phyloP scores from a whole-genome alignment of 1,140 invertebrate genomes.

The Myzus persicae region DNA sequence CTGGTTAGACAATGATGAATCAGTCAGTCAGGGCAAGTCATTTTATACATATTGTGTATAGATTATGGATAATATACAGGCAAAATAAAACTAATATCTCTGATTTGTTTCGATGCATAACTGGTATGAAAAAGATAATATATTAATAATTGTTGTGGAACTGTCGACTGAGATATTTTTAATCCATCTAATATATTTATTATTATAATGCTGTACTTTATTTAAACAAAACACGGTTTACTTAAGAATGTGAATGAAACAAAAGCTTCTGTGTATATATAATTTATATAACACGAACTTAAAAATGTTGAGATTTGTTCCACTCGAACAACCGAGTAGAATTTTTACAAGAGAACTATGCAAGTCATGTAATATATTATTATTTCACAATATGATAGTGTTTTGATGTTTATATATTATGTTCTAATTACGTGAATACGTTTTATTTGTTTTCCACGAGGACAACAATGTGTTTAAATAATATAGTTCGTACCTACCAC shows the following conservation, averaged over 20 bases:
- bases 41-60: no score
- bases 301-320: background rate
- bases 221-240: background rate
- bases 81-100: background rate
- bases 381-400: no score
- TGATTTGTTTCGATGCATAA: background rate
- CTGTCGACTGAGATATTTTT: background rate
- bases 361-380: no score
- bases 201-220: background rate
- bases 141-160: background rate
- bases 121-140: background rate
- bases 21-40: no score
- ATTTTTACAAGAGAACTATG: background rate
- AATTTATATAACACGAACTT: background rate
- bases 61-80: no score
- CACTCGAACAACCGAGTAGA: background rate
- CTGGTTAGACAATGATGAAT: no score
- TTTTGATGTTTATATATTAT: no score
- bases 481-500: background rate
- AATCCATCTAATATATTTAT: background rate
- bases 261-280: background rate
- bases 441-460: background rate
- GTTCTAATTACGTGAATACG: background rate
- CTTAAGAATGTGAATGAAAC: background rate
- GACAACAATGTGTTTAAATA: background rate